Evolutionary conservation across 2,888 invertebrate species (phyloP), one percentile per base, ranked within the genome.

Genomic region (Hypselothyrea guttata): DNA sequence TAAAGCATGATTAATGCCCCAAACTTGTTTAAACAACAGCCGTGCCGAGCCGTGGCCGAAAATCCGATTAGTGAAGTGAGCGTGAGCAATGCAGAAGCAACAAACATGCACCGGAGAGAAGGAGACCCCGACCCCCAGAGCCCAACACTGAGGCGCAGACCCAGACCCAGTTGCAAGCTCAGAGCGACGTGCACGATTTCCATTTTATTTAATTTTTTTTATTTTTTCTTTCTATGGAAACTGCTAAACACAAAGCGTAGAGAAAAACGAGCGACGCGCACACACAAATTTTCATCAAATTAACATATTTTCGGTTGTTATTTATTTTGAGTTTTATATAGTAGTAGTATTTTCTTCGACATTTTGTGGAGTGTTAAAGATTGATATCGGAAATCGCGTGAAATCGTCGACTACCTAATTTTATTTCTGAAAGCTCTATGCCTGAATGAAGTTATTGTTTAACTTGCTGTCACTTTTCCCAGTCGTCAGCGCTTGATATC

Each of bases 1-100:
- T 84, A 78, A 84, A 79, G 82, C 78, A 84, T 79, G 78, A 84
- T 79, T 84, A 79, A 79, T 79, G 78, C 84, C 76, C 71, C 66
- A 79, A 79, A 79, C 78, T 84, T 79, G 78, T 79, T 79, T 84
- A 84, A 81, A 78, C 82, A 78, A 73, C 84, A 59, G 48, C 71
- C 75, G 59, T 65, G 79, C 75, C 72, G 83, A 76, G 74, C 77
- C 71, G 71, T 84, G 65, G 61, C 84, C 84, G 78, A 79, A 79
- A 79, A 79, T 79, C 78, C 78, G 78, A 79, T 79, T 79, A 79
- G 82, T 73, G 73, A 13, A 3, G 18, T 22, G 12, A 60, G 72
- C 69, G 78, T 75, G 69, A 75, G 84, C 79, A 55, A 53, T 49
- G 77, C 56, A 62, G 69, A 68, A 68, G 59, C 53, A 22, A 13